A percentile compares a stretch with the other conserved stretches of the same genome.
These are phyloP conservation scores for Penaeus monodon DNA, from an alignment of 2,888 invertebrate species.

Conservation along the genomic window DNA sequence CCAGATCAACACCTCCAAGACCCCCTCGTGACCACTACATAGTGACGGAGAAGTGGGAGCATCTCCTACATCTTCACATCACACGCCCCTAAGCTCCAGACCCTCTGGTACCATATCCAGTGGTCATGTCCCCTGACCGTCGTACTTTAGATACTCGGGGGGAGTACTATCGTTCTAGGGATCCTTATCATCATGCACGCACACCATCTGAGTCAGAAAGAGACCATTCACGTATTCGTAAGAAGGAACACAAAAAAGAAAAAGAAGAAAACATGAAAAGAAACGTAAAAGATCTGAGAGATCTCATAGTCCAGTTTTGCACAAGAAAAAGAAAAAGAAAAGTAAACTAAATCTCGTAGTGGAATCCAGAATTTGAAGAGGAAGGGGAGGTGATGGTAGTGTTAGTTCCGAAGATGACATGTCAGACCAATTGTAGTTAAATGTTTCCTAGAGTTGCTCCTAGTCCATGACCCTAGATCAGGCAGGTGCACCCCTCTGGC, in stretches of 20 bases:
- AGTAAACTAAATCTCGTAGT: slow-evolving; percentile 72
- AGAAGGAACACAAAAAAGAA: slow-evolving; percentile 66
- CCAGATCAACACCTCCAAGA: slow-evolving; percentile 50
- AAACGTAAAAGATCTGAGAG: slow-evolving; percentile 69
- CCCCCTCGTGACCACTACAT: slow-evolving; percentile 67
- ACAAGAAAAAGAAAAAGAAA: slow-evolving; percentile 79
- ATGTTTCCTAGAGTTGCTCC: slow-evolving; percentile 40
- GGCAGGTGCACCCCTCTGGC: slow-evolving; percentile 43
- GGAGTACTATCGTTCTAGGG: slow-evolving; percentile 58
- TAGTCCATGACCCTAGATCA: slow-evolving; percentile 56
- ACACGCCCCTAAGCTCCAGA: slow-evolving; percentile 41
- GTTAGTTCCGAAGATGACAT: slow-evolving; percentile 42
- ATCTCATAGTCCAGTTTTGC: slow-evolving; percentile 68
- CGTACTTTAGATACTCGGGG: slow-evolving; percentile 51
- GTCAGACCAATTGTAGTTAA: slow-evolving; percentile 42
- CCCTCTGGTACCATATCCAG: slow-evolving; percentile 64
- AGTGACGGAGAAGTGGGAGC: slow-evolving; percentile 71
- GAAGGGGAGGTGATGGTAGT: slow-evolving; percentile 44
- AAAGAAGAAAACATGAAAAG: slow-evolving; percentile 67
- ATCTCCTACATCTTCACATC: slow-evolving; percentile 42
- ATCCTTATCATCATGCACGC: slow-evolving; percentile 59
- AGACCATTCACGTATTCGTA: slow-evolving; percentile 56
- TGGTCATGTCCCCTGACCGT: slow-evolving; percentile 65
- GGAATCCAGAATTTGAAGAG: slow-evolving; percentile 54
- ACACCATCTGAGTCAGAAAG: slow-evolving; percentile 55